Percentiles rank a stretch among this genome's conserved stretches.
Conservation (phyloP, 1,140 invertebrate genomes). For the Tyrophagus putrescentiae region DNA sequence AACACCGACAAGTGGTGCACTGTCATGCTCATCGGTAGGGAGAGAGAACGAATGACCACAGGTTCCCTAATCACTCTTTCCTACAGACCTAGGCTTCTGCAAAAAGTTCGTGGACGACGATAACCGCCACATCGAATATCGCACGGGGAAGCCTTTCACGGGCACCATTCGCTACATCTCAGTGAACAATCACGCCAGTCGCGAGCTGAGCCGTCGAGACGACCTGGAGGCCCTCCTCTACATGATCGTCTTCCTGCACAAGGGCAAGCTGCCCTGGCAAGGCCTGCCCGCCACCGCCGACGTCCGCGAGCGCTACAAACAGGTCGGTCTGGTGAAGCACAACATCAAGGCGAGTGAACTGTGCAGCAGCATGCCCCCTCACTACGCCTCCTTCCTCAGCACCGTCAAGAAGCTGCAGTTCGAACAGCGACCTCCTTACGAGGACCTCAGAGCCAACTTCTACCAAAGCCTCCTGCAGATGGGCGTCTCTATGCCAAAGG, state of each 20-base stretch:
- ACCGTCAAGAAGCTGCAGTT: slow-evolving; percentile 43
- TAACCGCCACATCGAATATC: slow-evolving; percentile 7
- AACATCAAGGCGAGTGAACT: slow-evolving; percentile 89
- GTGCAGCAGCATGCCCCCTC: slow-evolving; percentile 80
- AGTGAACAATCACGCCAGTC: slow-evolving; percentile 28
- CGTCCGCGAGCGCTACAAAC: slow-evolving; percentile 96
- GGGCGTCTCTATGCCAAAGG: background rate
- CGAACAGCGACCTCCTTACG: slow-evolving; percentile 45
- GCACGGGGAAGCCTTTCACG: slow-evolving; percentile 42
- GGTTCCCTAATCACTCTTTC: background rate
- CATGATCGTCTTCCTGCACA: slow-evolving; percentile 99
- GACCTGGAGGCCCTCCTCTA: slow-evolving; percentile 98
- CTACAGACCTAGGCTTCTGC: slow-evolving; percentile 43
- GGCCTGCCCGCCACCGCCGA: slow-evolving; percentile 97
- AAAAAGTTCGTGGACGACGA: slow-evolving; percentile 37
- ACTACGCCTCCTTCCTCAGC: slow-evolving; percentile 75
- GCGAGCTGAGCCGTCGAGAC: slow-evolving; percentile 93
- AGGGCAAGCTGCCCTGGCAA: slow-evolving; percentile 97
- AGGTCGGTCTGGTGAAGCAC: slow-evolving; percentile 96
- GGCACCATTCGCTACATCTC: slow-evolving; percentile 38
- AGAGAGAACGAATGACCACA: background rate
- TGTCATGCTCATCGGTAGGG: slow-evolving; percentile 1
- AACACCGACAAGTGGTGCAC: slow-evolving; percentile 63
- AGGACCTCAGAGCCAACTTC: slow-evolving; percentile 38
- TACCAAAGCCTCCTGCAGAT: slow-evolving; percentile 32